Evolutionary conservation across 2,113 vertebrate species (phyloP).

Genomic region (Grantiella picta): DNA sequence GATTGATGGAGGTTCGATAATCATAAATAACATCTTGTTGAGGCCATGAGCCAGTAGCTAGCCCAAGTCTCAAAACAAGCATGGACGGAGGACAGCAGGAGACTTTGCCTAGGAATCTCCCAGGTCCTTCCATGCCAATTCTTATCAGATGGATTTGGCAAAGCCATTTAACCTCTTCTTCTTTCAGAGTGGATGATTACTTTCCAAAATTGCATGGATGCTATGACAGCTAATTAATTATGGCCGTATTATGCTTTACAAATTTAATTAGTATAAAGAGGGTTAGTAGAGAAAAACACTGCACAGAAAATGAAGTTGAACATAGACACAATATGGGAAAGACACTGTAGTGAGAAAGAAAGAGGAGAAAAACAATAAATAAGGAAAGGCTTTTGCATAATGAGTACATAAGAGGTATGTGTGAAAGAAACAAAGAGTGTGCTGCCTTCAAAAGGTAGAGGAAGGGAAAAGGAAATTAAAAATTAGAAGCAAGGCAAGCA

Average conservation of each 20-base stretch:
- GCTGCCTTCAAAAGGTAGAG: background rate
- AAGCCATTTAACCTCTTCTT: background rate
- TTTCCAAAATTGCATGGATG: background rate
- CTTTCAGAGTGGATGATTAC: background rate
- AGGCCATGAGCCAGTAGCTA: background rate
- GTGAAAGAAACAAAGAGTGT: background rate
- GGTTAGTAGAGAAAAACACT: background rate
- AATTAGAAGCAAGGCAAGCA: background rate
- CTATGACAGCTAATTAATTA: slow-evolving; percentile 35
- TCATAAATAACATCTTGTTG: background rate
- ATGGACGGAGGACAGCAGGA: background rate
- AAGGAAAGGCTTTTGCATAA: background rate
- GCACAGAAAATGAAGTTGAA: background rate
- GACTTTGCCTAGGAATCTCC: background rate
- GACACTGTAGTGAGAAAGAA: background rate
- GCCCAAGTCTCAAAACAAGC: background rate
- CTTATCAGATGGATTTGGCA: background rate
- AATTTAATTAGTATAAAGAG: background rate
- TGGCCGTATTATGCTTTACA: background rate
- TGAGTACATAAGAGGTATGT: background rate
- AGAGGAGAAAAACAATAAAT: background rate
- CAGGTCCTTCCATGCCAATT: background rate
- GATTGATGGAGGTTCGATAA: background rate
- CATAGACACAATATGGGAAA: background rate
- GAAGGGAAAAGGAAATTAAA: slow-evolving; percentile 26